A percentile compares a stretch with the other conserved stretches of the same genome.
These are phyloP conservation scores for Autographa pulchrina DNA, from an alignment of 2,888 invertebrate species.

Conservation along the genomic window DNA sequence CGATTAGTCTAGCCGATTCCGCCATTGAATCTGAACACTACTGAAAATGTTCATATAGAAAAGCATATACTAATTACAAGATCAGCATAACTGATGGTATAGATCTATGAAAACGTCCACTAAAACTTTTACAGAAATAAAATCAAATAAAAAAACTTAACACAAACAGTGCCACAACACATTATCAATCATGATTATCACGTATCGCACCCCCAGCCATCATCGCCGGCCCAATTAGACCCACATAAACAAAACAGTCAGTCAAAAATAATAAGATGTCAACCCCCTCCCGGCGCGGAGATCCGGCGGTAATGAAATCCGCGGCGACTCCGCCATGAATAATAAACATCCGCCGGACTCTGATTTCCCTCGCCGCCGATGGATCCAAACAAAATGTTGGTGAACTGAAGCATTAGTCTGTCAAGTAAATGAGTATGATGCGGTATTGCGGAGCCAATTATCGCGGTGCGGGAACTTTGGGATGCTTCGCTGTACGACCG, in stretches of 20 bases:
- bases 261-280: slow-evolving; percentile 63
- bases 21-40: no score
- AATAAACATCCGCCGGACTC: slow-evolving; percentile 71
- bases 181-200: not conserved
- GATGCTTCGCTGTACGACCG: slow-evolving; percentile 35
- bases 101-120: not conserved
- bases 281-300: slow-evolving; percentile 47
- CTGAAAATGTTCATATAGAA: no score
- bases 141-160: no score
- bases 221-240: slow-evolving; percentile 24
- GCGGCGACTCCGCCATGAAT: slow-evolving; percentile 72
- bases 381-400: slow-evolving; percentile 57
- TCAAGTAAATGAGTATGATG: slow-evolving; percentile 55
- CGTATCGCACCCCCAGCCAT: not conserved
- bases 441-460: slow-evolving; percentile 52
- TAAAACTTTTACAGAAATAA: not conserved
- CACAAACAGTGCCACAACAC: not conserved
- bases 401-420: slow-evolving; percentile 58
- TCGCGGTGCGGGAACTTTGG: slow-evolving; percentile 43
- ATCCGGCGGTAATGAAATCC: slow-evolving; percentile 67
- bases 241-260: slow-evolving; percentile 49
- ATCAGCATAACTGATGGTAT: no score
- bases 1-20: no score
- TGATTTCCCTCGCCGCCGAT: slow-evolving; percentile 79
- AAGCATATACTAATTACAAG: no score